Evolutionary conservation across 2,113 vertebrate genomes (phyloP).

Genomic region (Hippocampus comes): DNA sequence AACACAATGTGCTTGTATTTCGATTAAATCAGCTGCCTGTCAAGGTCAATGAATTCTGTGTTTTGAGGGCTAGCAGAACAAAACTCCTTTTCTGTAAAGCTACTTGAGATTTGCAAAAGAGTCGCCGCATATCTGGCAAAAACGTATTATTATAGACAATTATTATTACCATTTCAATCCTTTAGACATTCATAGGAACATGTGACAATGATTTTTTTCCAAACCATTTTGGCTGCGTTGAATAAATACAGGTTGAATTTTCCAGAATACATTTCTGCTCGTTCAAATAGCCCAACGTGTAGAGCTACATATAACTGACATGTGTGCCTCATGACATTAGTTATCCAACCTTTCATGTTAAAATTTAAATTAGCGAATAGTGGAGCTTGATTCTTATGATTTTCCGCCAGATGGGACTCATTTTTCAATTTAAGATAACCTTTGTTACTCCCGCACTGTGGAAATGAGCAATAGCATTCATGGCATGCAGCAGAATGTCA

Average conservation of each 20-base stretch:
- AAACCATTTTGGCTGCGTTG: not conserved
- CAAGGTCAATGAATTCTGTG: not conserved
- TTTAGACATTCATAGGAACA: too few relatives aligned
- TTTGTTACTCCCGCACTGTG: too few relatives aligned
- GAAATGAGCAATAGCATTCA: too few relatives aligned
- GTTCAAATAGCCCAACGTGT: too few relatives aligned
- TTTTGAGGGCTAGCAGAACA: not conserved
- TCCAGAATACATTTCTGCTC: not conserved
- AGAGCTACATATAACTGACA: not conserved
- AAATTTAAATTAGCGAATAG: too few relatives aligned
- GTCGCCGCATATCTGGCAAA: not conserved
- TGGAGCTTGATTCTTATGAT: too few relatives aligned
- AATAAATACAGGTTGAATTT: not conserved
- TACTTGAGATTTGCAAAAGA: not conserved
- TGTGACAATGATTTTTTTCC: too few relatives aligned
- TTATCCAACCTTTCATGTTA: too few relatives aligned
- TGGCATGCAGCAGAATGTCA: too few relatives aligned
- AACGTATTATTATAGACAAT: not conserved
- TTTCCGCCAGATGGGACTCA: too few relatives aligned
- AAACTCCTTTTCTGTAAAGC: not conserved
- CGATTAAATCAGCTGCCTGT: not conserved
- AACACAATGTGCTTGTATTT: not conserved
- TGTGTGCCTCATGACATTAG: too few relatives aligned
- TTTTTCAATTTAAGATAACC: too few relatives aligned
- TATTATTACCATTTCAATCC: not conserved